Percentiles rank a stretch among this genome's conserved stretches.
These are phyloP conservation scores for Chlamydotis undulata DNA, from an alignment of 2,113 vertebrate genomes.

Conservation along the genomic window DNA sequence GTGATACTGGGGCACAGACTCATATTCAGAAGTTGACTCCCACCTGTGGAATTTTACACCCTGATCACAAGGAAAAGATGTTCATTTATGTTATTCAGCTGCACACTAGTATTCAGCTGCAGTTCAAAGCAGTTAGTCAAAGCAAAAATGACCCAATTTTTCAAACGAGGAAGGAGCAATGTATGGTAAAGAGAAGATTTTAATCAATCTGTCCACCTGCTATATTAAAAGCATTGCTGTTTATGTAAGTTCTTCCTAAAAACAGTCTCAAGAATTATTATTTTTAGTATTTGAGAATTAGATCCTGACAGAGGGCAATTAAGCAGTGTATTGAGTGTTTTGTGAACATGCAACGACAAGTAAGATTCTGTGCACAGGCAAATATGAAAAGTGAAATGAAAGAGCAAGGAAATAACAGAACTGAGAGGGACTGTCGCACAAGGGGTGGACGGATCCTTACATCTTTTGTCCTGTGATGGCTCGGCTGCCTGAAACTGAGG, in stretches of 20 bases:
- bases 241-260: not conserved
- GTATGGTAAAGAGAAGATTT: not conserved
- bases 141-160: not conserved
- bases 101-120: not conserved
- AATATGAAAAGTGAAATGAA: slow-evolving; percentile 9
- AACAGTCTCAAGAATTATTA: not conserved
- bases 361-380: not conserved
- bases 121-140: not conserved
- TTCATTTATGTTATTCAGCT: not conserved
- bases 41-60: slow-evolving; percentile 12
- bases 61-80: not conserved
- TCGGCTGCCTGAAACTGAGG: not conserved
- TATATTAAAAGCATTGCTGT: not conserved
- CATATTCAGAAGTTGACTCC: not conserved
- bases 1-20: not conserved
- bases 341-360: slow-evolving; percentile 19
- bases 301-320: not conserved
- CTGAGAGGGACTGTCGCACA: not conserved
- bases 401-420: not conserved
- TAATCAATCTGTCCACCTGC: not conserved
- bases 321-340: not conserved
- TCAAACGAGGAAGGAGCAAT: not conserved
- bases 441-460: not conserved
- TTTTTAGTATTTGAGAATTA: slow-evolving; percentile 47
- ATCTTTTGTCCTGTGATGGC: not conserved